phyloP scores from a whole-genome alignment of 2,797 vertebrate species.

The Parambassis ranga region DNA sequence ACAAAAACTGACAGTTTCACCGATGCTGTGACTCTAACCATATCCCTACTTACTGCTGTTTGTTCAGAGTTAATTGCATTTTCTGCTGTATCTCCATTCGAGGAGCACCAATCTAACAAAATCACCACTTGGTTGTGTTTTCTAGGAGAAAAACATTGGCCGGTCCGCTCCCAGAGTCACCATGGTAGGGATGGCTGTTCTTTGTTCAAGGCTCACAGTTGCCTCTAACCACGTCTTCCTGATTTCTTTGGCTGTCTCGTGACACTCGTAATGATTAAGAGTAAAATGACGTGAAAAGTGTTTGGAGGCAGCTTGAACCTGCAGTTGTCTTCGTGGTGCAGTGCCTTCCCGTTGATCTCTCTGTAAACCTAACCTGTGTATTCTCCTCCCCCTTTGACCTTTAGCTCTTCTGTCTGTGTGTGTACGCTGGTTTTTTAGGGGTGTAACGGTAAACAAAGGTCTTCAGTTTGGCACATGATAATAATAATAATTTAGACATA shows the following conservation, averaged over 20 bases:
- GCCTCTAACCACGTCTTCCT: slow-evolving; percentile 60
- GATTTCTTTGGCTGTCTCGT: slow-evolving; percentile 21
- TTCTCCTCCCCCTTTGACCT: slow-evolving; percentile 48
- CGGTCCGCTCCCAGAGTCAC: slow-evolving; percentile 83
- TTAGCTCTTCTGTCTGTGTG: slow-evolving; percentile 67
- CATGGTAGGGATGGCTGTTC: slow-evolving; percentile 84
- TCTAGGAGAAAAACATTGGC: slow-evolving; percentile 85
- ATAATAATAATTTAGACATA: not conserved
- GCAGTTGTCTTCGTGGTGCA: slow-evolving; percentile 58
- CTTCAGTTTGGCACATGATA: not conserved
- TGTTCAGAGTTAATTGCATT: slow-evolving; percentile 22
- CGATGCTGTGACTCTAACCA: not conserved
- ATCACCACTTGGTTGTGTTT: slow-evolving; percentile 78
- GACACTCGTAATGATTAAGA: not conserved
- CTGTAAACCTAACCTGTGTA: slow-evolving; percentile 56
- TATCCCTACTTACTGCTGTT: not conserved
- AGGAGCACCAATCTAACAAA: slow-evolving; percentile 38
- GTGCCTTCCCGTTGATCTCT: slow-evolving; percentile 55
- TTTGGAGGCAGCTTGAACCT: slow-evolving; percentile 72
- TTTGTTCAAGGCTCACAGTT: slow-evolving; percentile 71
- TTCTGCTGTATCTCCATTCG: not conserved
- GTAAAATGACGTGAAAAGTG: slow-evolving; percentile 29
- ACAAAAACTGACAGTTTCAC: not conserved
- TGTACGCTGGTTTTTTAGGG: slow-evolving; percentile 46
- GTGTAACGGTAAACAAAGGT: slow-evolving; percentile 45